phyloP scores from a whole-genome alignment of 2,888 invertebrate genomes.

The Eubasilissa splendida region DNA sequence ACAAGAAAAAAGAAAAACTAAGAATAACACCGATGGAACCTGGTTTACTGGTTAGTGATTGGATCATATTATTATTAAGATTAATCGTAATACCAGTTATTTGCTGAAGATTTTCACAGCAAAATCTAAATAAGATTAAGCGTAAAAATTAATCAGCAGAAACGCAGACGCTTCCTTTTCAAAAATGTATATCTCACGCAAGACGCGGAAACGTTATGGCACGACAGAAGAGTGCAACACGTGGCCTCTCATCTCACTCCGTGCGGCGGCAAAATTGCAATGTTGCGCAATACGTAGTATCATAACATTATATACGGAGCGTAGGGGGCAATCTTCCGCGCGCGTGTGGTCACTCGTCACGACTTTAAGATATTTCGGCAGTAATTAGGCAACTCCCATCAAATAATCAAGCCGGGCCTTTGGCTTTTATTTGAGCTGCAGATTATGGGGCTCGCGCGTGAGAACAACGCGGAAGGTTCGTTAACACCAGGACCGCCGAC shows the following conservation, averaged over 20 bases:
- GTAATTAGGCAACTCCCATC: slow-evolving; percentile 17
- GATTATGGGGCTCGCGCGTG: slow-evolving; percentile 1
- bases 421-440: slow-evolving; percentile 5
- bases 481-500: background rate
- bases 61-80: no score
- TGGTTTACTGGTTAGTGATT: no score
- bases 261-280: slow-evolving; percentile 4
- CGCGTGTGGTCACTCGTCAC: slow-evolving; percentile 25
- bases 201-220: background rate
- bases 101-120: no score
- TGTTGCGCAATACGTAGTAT: slow-evolving; percentile 11
- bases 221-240: background rate
- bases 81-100: no score
- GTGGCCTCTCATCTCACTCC: background rate
- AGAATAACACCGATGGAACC: no score
- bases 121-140: no score
- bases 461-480: slow-evolving; percentile 9
- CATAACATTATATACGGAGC: slow-evolving; percentile 6
- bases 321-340: slow-evolving; percentile 6
- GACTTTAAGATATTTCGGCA: slow-evolving; percentile 24
- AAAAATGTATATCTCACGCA: background rate
- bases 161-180: background rate
- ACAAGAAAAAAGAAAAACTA: no score
- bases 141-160: background rate
- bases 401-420: background rate